These are phyloP conservation scores for Lasius fuliginosus DNA, from an alignment of 2,888 invertebrate genomes.

Conservation along the genomic window DNA sequence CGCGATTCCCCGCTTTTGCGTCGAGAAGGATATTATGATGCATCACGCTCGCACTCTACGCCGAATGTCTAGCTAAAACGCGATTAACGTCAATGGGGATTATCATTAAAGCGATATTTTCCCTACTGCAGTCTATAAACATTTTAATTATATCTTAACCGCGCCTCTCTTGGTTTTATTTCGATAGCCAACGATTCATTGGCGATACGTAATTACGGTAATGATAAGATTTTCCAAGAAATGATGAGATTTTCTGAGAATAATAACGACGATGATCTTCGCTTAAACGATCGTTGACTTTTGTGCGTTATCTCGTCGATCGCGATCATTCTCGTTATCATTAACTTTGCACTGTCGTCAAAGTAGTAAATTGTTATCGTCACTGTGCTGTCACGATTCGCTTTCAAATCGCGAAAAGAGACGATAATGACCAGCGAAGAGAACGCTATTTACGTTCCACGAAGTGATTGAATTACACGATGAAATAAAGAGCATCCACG, in stretches of 20 bases:
- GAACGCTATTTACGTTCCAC: slow-evolving; percentile 71
- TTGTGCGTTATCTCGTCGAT: slow-evolving; percentile 15
- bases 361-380: slow-evolving; percentile 37
- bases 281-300: slow-evolving; percentile 14
- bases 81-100: slow-evolving; percentile 28
- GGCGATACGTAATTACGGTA: slow-evolving; percentile 13
- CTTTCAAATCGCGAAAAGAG: slow-evolving; percentile 40
- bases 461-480: slow-evolving; percentile 74
- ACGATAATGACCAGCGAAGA: slow-evolving; percentile 52
- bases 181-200: background rate
- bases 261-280: slow-evolving; percentile 8
- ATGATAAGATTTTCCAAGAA: background rate
- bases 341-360: background rate
- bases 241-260: background rate
- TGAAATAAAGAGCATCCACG: slow-evolving; percentile 71
- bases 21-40: slow-evolving; percentile 7
- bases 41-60: background rate
- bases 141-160: slow-evolving; percentile 32
- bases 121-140: slow-evolving; percentile 14
- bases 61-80: slow-evolving; percentile 15
- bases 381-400: background rate
- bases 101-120: slow-evolving; percentile 26
- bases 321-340: background rate
- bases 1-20: slow-evolving; percentile 10
- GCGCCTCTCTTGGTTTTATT: slow-evolving; percentile 7